A percentile compares a stretch with the other conserved stretches of the same genome.
phyloP scores from a whole-genome alignment of 2,888 invertebrate species.

The Mycogona germanica region DNA sequence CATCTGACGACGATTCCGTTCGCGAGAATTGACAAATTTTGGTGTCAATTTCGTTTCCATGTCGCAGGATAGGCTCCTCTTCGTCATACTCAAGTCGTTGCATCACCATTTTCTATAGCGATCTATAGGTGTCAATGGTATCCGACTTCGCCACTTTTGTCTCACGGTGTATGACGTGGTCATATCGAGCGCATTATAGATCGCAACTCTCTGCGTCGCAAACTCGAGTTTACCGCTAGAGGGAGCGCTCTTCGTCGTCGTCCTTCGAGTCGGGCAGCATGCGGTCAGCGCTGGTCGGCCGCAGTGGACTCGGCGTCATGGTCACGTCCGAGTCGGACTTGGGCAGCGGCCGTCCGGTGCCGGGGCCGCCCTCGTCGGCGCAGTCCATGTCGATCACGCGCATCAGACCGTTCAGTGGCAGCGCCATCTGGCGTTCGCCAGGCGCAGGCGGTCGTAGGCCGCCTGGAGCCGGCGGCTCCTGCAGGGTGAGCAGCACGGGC shows the following conservation, averaged over 20 bases:
- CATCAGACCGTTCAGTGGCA: neutral
- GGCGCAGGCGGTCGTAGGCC: neutral
- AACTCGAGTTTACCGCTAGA: too few species aligned
- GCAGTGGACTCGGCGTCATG: conserved; percentile 8
- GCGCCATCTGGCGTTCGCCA: neutral
- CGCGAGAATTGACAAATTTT: too few species aligned
- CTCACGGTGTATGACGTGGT: too few species aligned
- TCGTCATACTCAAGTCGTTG: too few species aligned
- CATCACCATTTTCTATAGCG: too few species aligned
- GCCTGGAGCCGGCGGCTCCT: neutral
- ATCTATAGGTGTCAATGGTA: too few species aligned
- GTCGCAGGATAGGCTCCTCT: too few species aligned
- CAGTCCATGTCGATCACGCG: neutral
- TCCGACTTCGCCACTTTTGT: too few species aligned
- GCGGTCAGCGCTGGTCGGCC: conserved; percentile 7
- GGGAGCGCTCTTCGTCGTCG: conserved; percentile 7
- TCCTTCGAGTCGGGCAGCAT: conserved; percentile 7
- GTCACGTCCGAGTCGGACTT: neutral
- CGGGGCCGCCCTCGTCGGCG: neutral
- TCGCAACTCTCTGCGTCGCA: too few species aligned
- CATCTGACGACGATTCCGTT: too few species aligned
- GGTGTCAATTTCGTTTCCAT: too few species aligned
- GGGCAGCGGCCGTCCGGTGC: neutral
- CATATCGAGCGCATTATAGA: too few species aligned
- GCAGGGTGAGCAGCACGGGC: neutral